phyloP scores from a whole-genome alignment of 2,888 invertebrate species.

The Scrobipalpa atriplicella region DNA sequence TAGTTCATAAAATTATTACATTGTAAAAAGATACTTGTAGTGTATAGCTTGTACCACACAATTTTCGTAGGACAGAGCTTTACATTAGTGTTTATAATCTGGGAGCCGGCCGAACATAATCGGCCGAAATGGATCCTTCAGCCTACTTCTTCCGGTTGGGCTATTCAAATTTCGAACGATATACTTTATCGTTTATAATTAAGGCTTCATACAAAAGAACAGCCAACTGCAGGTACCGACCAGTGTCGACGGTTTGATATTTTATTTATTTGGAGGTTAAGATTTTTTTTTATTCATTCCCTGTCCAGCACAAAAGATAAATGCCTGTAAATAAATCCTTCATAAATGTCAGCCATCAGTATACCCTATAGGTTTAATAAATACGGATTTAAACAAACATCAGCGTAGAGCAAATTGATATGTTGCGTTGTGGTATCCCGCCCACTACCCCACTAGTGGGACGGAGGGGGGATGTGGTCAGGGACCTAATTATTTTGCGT shows the following conservation, averaged over 20 bases:
- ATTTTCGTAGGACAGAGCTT: slow-evolving; percentile 52
- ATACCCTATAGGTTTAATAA: neutral
- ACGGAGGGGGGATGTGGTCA: slow-evolving; percentile 28
- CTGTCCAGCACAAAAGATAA: no score
- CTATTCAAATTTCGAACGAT: slow-evolving; percentile 2
- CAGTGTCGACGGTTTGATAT: no score
- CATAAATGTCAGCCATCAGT: neutral
- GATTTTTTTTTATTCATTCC: no score
- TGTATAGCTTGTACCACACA: slow-evolving; percentile 32
- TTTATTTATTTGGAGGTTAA: no score
- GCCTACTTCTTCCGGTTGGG: slow-evolving; percentile 13
- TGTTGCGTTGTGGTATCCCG: slow-evolving; percentile 35
- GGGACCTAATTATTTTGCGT: slow-evolving; percentile 34
- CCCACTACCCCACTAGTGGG: neutral
- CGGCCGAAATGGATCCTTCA: slow-evolving; percentile 42
- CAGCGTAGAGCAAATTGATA: slow-evolving; percentile 30
- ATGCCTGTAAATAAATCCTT: neutral
- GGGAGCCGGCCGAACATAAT: slow-evolving; percentile 50
- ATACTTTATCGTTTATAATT: neutral
- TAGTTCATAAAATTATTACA: neutral
- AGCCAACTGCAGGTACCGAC: no score
- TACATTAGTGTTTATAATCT: slow-evolving; percentile 73
- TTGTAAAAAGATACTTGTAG: neutral
- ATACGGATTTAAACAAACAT: slow-evolving; percentile 29
- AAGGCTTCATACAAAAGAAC: no score